Evolutionary conservation across 2,113 vertebrate genomes (phyloP).

Genomic region (Alligator sinensis): DNA sequence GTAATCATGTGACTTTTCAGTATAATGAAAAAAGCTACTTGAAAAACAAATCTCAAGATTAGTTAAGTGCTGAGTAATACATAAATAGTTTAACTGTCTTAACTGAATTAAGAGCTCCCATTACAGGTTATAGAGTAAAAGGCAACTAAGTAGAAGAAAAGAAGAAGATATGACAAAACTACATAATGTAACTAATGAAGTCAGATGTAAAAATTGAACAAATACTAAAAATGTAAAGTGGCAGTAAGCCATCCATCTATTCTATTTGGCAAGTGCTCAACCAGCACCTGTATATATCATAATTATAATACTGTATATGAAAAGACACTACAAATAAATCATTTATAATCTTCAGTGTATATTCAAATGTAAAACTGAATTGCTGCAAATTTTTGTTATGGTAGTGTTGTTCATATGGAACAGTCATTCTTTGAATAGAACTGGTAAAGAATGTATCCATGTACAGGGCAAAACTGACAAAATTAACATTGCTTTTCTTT

Average conservation of each 20-base stretch:
- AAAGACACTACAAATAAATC: neutral
- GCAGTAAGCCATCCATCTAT: neutral
- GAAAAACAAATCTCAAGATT: neutral
- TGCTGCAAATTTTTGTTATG: neutral
- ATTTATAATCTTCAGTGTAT: neutral
- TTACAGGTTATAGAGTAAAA: neutral
- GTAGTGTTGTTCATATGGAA: neutral
- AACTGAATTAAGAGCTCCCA: neutral
- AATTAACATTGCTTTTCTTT: neutral
- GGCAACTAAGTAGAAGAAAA: neutral
- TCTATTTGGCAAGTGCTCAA: neutral
- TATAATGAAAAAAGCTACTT: neutral
- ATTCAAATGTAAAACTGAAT: neutral
- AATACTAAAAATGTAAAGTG: neutral
- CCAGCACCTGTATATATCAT: neutral
- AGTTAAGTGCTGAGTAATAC: neutral
- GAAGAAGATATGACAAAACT: neutral
- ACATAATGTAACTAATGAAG: neutral
- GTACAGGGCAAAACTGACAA: neutral
- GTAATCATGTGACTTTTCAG: neutral
- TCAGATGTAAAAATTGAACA: neutral
- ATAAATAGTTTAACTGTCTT: neutral
- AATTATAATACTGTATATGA: too few species aligned
- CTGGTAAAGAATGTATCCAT: neutral
- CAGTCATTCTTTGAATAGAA: neutral